These are phyloP conservation scores for Corydoras maculifer DNA, from an alignment of 2,113 vertebrate species.

Conservation along the genomic window DNA sequence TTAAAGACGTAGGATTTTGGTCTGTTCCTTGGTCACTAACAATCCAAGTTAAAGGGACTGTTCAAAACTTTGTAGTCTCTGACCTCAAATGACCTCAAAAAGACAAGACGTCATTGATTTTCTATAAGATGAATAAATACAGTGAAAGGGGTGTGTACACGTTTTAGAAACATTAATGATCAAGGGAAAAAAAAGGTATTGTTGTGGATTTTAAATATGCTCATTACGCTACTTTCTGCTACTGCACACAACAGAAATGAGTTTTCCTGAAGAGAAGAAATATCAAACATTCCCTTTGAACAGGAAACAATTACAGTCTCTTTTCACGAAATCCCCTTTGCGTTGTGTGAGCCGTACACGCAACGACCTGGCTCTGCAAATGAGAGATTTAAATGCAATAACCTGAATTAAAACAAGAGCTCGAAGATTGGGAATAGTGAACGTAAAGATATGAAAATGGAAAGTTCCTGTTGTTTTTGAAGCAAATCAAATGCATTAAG, in stretches of 20 bases:
- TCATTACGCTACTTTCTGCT: constrained; percentile 5
- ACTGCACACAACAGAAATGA: neutral
- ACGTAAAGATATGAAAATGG: constrained; percentile 28
- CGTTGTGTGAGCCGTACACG: constrained; percentile 35
- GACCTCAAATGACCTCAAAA: neutral
- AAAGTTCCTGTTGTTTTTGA: constrained; percentile 24
- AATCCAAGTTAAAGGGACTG: constrained; percentile 28
- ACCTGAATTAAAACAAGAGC: constrained; percentile 28
- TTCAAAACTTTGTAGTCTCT: constrained; percentile 13
- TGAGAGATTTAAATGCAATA: constrained; percentile 17
- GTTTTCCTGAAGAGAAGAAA: constrained; percentile 7
- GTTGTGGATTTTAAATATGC: no score
- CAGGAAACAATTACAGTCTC: constrained; percentile 39
- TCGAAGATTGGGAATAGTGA: constrained; percentile 28
- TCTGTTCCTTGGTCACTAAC: constrained; percentile 27
- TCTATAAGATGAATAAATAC: neutral
- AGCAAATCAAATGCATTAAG: constrained; percentile 38
- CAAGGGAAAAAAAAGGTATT: no score
- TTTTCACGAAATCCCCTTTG: constrained; percentile 27
- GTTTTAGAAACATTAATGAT: no score
- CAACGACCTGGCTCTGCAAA: constrained; percentile 25
- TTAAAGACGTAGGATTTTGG: constrained; percentile 15
- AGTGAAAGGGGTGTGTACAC: no score
- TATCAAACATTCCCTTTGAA: constrained; percentile 27
- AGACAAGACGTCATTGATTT: neutral